Evolutionary conservation across 2,797 vertebrate species (phyloP), one percentile per base, ranked within the genome.

Genomic region (Fringilla coelebs): DNA sequence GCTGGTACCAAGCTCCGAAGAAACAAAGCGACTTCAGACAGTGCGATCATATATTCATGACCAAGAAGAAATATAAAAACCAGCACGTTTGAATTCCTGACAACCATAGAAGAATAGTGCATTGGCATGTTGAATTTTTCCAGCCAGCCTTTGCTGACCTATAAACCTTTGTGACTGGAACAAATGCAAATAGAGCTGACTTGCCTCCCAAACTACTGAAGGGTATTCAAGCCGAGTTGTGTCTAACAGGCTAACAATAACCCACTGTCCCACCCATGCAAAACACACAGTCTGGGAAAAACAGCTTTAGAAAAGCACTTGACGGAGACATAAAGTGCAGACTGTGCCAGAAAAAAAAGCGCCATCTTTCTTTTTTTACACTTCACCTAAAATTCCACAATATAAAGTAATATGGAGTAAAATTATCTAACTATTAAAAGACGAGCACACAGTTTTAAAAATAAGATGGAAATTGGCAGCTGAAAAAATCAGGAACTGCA

Each of bases 81-180:
- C 96, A 97, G 98, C 96, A 95, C 66, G 95, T 97, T 97, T 96
- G 94, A 97, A 96, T 96, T 96, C 97, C 97, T 98, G 98, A 98
- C 98, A 98, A 97, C 97, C 98, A 97, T 95, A 98, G 96, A 97
- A 97, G 97, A 98, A 98, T 98, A 97, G 97, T 97, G 97, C 96
- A 97, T 98, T 98, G 97, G 98, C 95, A 97, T 98, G 98, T 98
- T 97, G 93, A 92, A 97, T 98, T 98, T 98, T 98, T 98, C 97
- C 98, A 99, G 98, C 98, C 98, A 98, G 98, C 98, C 98, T 98
- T 98, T 98, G 98, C 98, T 99, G 98, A 99, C 99, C 99, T 99
- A 98, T 99, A 99, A 99, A 98, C 98, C 98, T 98, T 98, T 98
- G 98, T 98, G 98, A 99, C 99, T 99, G 98, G 98, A 98, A 98